Conservation (phyloP, 1,140 invertebrate genomes). For the Acromyrmex charruanus region DNA sequence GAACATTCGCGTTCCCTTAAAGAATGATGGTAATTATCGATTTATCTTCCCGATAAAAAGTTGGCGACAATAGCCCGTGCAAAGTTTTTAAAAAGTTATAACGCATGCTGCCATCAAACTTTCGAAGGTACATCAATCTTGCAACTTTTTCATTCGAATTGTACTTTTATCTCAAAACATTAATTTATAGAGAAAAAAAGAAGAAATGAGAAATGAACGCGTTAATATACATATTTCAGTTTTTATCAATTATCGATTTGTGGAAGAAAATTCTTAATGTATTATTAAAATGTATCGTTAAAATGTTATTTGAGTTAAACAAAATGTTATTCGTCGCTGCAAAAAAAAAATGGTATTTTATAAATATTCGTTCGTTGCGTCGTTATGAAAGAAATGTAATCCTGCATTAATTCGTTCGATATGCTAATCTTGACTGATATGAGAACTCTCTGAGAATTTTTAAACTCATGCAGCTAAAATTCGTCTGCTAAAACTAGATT, state of each 20-base stretch:
- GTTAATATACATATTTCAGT: background rate
- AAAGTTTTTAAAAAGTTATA: conserved; percentile 54
- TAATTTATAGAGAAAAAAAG: background rate
- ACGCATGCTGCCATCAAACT: conserved; percentile 48
- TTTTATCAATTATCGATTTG: conserved; percentile 13
- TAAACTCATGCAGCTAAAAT: conserved; percentile 16
- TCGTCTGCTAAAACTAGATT: conserved; percentile 21
- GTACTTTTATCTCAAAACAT: conserved; percentile 17
- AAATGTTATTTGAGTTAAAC: background rate
- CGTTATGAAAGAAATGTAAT: conserved; percentile 9
- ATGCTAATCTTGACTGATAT: conserved; percentile 29
- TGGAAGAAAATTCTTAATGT: background rate
- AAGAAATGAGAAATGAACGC: background rate
- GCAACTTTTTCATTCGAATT: conserved; percentile 25
- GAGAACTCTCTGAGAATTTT: background rate
- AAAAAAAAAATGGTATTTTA: background rate
- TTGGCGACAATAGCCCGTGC: conserved; percentile 44
- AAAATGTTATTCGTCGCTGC: background rate
- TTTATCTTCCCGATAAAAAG: conserved; percentile 54
- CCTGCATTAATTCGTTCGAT: background rate
- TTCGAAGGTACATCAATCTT: conserved; percentile 48
- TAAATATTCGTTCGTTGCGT: background rate
- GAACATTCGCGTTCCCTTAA: conserved; percentile 40
- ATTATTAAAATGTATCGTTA: background rate
- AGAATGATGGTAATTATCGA: conserved; percentile 57